phyloP scores from a whole-genome alignment of 2,113 vertebrate species.

The Cryptotis parvus region DNA sequence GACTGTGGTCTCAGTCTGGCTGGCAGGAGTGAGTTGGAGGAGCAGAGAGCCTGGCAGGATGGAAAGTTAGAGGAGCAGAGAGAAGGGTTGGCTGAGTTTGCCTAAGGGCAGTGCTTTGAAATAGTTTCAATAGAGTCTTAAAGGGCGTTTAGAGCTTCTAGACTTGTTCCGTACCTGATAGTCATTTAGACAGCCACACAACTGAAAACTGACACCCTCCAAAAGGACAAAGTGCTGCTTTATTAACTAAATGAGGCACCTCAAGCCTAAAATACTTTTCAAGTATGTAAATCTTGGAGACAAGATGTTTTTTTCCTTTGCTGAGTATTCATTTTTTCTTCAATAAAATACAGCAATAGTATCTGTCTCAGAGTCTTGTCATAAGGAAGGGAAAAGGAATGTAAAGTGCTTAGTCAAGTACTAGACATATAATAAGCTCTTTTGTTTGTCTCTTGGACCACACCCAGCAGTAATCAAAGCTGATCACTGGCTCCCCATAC shows the following conservation, averaged over 20 bases:
- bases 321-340: neutral
- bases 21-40: too few relatives aligned
- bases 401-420: neutral
- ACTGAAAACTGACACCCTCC: too few relatives aligned
- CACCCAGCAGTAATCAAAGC: conserved; percentile 7
- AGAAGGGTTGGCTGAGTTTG: too few relatives aligned
- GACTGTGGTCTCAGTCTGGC: too few relatives aligned
- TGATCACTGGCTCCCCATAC: too few relatives aligned
- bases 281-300: neutral
- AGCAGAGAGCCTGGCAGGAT: too few relatives aligned
- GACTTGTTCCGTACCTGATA: too few relatives aligned
- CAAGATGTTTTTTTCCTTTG: neutral
- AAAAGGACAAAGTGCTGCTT: neutral
- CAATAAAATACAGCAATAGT: neutral
- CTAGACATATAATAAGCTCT: neutral
- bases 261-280: neutral
- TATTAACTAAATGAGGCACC: neutral
- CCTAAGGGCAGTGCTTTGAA: too few relatives aligned
- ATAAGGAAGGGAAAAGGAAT: neutral
- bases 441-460: neutral
- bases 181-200: too few relatives aligned
- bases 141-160: too few relatives aligned
- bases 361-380: neutral
- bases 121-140: too few relatives aligned
- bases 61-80: too few relatives aligned